These are phyloP conservation scores for Lepidurus arcticus DNA, from an alignment of 1,140 invertebrate genomes.

Conservation along the genomic window DNA sequence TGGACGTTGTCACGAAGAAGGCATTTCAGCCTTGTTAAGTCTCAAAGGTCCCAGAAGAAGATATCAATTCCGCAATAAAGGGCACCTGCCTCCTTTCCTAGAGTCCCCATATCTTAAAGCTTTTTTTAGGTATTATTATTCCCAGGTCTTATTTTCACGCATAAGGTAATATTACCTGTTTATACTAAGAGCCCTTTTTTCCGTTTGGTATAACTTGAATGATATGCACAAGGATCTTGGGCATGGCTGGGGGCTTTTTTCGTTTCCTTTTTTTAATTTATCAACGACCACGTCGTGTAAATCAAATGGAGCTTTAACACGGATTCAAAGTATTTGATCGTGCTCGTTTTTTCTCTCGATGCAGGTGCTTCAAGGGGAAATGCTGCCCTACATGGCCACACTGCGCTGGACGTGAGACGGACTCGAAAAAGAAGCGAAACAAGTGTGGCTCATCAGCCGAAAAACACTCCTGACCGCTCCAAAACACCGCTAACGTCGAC, in stretches of 20 bases:
- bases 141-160: constrained; percentile 3
- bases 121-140: neutral
- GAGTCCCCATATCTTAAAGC: neutral
- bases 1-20: constrained; percentile 10
- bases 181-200: neutral
- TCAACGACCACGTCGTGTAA: neutral
- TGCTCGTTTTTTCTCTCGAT: neutral
- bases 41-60: neutral
- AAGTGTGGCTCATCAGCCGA: neutral
- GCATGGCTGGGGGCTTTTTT: constrained; percentile 10
- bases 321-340: neutral
- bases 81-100: neutral
- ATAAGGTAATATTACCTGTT: neutral
- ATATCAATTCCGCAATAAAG: constrained; percentile 13
- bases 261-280: neutral
- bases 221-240: neutral
- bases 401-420: neutral
- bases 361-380: neutral
- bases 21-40: constrained; percentile 10
- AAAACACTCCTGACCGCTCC: neutral
- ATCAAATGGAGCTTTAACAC: constrained; percentile 15
- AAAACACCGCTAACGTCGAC: neutral
- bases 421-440: neutral
- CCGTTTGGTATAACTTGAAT: neutral
- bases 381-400: neutral